phyloP scores from a whole-genome alignment of 2,888 invertebrate genomes.

The Campoplex nolae region DNA sequence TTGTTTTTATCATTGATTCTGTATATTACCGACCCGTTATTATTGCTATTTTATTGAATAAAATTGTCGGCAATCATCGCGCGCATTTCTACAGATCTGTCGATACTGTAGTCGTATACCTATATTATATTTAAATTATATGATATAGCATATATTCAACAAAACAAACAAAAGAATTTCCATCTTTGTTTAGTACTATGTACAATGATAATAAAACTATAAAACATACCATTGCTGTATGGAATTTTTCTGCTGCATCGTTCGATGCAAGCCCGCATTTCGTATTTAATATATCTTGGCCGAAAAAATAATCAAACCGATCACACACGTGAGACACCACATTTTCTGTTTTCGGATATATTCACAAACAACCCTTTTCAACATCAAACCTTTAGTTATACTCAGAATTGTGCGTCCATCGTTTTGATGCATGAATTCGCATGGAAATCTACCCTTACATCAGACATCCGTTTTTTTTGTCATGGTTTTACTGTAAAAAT shows the following conservation, averaged over 20 bases:
- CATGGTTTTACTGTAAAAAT: too few species aligned
- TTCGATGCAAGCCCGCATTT: neutral
- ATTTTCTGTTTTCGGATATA: neutral
- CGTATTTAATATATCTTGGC: neutral
- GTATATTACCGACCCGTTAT: constrained; percentile 11
- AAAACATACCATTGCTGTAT: constrained; percentile 45
- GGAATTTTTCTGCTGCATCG: constrained; percentile 25
- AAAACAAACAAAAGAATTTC: constrained; percentile 55
- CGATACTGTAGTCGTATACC: constrained; percentile 18
- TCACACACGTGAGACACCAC: neutral
- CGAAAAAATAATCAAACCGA: neutral
- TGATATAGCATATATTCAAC: constrained; percentile 38
- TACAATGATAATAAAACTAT: constrained; percentile 65
- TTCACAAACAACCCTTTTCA: neutral
- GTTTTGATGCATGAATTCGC: neutral
- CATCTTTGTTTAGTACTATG: constrained; percentile 62
- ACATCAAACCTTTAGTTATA: neutral
- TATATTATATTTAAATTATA: constrained; percentile 21
- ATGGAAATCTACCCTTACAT: neutral
- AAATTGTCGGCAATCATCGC: constrained; percentile 14
- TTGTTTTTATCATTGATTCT: neutral
- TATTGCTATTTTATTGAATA: neutral
- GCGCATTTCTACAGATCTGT: neutral
- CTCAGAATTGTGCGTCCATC: neutral
- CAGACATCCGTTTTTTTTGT: too few species aligned